Evolutionary conservation across 2,888 invertebrate genomes (phyloP).

Genomic region (Leptinotarsa juncta): DNA sequence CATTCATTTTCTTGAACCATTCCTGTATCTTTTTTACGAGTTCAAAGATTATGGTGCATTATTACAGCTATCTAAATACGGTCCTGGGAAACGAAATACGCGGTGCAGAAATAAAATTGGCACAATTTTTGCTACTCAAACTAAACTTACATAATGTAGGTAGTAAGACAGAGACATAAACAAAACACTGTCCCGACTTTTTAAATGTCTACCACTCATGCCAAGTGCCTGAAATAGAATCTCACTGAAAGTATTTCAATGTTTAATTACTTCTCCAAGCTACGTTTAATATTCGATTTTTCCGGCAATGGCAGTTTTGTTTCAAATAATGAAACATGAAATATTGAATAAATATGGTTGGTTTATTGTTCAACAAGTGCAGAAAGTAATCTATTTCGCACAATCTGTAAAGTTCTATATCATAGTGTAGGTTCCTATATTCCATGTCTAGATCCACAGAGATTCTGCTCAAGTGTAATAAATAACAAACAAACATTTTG

Average conservation of each 20-base stretch:
- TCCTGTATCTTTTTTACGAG: neutral
- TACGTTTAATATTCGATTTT: conserved; percentile 1
- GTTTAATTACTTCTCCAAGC: conserved; percentile 28
- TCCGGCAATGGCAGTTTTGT: neutral
- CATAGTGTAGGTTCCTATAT: too few relatives aligned
- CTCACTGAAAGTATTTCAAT: conserved; percentile 34
- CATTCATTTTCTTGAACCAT: neutral
- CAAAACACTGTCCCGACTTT: conserved; percentile 33
- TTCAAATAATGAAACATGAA: too few relatives aligned
- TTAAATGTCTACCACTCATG: conserved; percentile 36
- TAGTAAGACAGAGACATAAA: conserved; percentile 28
- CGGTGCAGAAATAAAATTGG: conserved; percentile 42
- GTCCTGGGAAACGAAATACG: conserved; percentile 27
- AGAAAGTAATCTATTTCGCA: too few relatives aligned
- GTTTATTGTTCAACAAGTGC: too few relatives aligned
- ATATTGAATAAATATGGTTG: too few relatives aligned
- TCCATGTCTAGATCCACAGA: too few relatives aligned
- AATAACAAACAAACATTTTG: too few relatives aligned
- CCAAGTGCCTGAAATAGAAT: conserved; percentile 41
- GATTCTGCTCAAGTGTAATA: too few relatives aligned
- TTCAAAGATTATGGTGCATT: conserved; percentile 1
- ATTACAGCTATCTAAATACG: conserved; percentile 23
- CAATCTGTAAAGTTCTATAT: too few relatives aligned
- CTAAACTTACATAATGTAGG: conserved; percentile 43
- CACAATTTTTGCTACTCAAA: conserved; percentile 37